phyloP scores from a whole-genome alignment of 2,888 invertebrate genomes.

The Calameuta pallipes region DNA sequence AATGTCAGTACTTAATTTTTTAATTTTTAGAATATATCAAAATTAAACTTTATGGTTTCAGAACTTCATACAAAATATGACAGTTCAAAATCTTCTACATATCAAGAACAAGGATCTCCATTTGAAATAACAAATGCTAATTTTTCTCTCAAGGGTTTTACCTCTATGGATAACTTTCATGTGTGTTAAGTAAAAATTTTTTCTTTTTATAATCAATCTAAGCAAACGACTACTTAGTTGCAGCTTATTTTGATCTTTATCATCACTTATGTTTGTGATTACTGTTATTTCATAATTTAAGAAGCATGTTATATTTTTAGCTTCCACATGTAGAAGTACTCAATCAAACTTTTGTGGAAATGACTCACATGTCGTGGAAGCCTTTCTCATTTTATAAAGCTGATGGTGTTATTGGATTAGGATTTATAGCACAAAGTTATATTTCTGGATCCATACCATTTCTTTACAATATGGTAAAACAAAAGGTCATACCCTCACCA shows the following conservation, averaged over 20 bases:
- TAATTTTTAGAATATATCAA: too few species aligned
- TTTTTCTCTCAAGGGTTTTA: constrained; percentile 74
- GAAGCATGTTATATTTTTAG: constrained; percentile 53
- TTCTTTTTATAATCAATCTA: neutral
- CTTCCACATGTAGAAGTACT: constrained; percentile 70
- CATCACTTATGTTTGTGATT: neutral
- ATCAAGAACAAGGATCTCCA: constrained; percentile 71
- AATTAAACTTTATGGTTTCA: constrained; percentile 49
- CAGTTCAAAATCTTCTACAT: constrained; percentile 74
- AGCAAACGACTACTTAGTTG: neutral
- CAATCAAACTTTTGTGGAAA: constrained; percentile 79
- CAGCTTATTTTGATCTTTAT: neutral
- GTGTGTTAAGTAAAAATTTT: constrained; percentile 62
- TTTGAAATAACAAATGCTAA: constrained; percentile 71
- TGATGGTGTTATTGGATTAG: constrained; percentile 80
- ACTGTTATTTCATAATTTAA: constrained; percentile 17
- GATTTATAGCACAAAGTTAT: constrained; percentile 69
- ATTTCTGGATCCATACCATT: constrained; percentile 71
- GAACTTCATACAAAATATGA: constrained; percentile 78
- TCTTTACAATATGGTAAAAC: constrained; percentile 74
- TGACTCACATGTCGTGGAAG: constrained; percentile 72
- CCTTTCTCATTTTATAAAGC: constrained; percentile 76
- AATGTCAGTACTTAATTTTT: neutral
- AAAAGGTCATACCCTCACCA: constrained; percentile 67
- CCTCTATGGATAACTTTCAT: constrained; percentile 74